A percentile compares a stretch with the other conserved stretches of the same genome.
Conservation (phyloP, 2,797 vertebrate genomes). For the Semaprochilodus insignis region DNA sequence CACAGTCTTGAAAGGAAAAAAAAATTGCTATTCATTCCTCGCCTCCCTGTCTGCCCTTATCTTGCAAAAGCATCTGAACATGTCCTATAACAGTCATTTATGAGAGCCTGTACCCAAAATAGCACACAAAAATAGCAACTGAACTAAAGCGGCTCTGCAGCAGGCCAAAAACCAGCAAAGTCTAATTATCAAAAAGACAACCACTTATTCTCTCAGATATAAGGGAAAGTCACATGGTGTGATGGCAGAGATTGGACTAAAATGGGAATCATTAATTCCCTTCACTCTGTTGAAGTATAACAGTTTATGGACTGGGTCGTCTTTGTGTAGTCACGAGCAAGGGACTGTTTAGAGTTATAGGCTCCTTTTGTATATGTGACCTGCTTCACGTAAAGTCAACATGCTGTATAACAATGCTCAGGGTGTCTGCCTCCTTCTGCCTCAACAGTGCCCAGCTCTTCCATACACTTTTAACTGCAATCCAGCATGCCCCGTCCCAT, state of each 20-base stretch:
- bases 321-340: slow-evolving; percentile 25
- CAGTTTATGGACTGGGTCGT: slow-evolving; percentile 12
- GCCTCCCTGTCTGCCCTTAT: slow-evolving; percentile 34
- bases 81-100: slow-evolving; percentile 30
- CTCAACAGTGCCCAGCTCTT: not conserved
- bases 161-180: slow-evolving; percentile 12
- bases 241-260: slow-evolving; percentile 3
- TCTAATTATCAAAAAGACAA: slow-evolving; percentile 12
- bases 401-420: slow-evolving; percentile 39
- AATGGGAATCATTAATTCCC: not conserved
- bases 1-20: slow-evolving; percentile 28
- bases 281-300: not conserved
- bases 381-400: slow-evolving; percentile 44
- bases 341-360: slow-evolving; percentile 31
- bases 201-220: slow-evolving; percentile 4
- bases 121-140: slow-evolving; percentile 31
- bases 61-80: slow-evolving; percentile 46
- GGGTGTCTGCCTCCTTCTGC: not conserved
- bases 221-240: not conserved
- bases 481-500: not conserved
- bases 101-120: slow-evolving; percentile 34
- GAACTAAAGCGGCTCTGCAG: slow-evolving; percentile 5
- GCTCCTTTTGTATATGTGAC: slow-evolving; percentile 38
- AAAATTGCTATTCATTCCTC: slow-evolving; percentile 14
- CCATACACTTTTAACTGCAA: too few relatives aligned